Conservation (phyloP, 2,888 invertebrate genomes). For the Chalcis sispes region DNA sequence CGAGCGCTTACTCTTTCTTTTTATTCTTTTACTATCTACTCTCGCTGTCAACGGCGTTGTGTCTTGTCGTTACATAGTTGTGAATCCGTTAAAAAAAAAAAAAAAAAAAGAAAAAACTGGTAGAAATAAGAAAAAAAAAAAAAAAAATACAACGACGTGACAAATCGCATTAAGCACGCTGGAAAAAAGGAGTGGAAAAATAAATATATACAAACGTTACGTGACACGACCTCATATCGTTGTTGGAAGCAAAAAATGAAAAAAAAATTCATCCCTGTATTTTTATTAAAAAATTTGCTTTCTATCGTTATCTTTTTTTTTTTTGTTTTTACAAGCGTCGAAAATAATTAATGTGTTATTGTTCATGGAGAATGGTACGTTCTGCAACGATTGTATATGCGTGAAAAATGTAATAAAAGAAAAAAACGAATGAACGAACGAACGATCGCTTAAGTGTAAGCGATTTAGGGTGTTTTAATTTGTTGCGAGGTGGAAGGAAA, state of each 20-base stretch:
- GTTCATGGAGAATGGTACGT: too few species aligned
- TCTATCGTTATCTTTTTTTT: too few species aligned
- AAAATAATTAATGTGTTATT: not conserved
- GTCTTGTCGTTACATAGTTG: not conserved
- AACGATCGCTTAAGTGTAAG: too few species aligned
- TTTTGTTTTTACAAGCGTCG: too few species aligned
- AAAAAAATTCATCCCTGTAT: not conserved
- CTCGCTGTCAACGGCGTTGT: too few species aligned
- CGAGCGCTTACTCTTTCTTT: not conserved
- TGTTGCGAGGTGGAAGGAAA: not conserved
- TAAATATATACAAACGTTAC: not conserved
- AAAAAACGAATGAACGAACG: not conserved
- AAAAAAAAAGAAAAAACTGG: not conserved
- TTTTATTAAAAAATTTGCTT: too few species aligned
- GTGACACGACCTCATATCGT: too few species aligned
- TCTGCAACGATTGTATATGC: too few species aligned
- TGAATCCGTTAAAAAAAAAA: constrained; percentile 22
- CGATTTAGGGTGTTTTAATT: too few species aligned
- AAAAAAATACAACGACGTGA: not conserved
- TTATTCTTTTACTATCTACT: too few species aligned
- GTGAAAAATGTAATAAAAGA: too few species aligned
- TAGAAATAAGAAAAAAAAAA: too few species aligned
- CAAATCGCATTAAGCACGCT: constrained; percentile 16
- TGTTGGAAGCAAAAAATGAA: not conserved
- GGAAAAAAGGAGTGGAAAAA: not conserved